Evolutionary conservation across 2,113 vertebrate species (phyloP).

Genomic region (Grantiella picta): DNA sequence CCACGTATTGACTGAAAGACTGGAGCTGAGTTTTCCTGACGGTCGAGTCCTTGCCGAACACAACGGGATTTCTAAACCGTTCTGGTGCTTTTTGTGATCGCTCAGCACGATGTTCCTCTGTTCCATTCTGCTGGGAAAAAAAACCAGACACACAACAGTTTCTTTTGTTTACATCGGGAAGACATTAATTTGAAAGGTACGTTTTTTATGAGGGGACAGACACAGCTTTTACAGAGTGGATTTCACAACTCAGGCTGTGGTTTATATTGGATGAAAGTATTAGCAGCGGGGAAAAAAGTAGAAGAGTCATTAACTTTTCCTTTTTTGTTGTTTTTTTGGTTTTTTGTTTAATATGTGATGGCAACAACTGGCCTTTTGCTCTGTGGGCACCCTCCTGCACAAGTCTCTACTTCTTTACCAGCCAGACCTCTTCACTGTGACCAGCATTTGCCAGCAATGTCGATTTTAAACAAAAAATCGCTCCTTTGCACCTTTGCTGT

Average conservation of each 20-base stretch:
- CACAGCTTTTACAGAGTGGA: neutral
- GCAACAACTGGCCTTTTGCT: neutral
- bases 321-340: neutral
- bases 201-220: slow-evolving; percentile 38
- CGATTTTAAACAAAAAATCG: neutral
- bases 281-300: neutral
- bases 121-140: slow-evolving; percentile 81
- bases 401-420: neutral
- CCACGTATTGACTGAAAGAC: slow-evolving; percentile 98
- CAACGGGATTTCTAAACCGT: slow-evolving; percentile 87
- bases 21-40: slow-evolving; percentile 97
- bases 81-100: slow-evolving; percentile 88
- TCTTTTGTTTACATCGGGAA: slow-evolving; percentile 43
- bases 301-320: slow-evolving; percentile 20
- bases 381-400: slow-evolving; percentile 4
- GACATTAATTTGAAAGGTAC: slow-evolving; percentile 10
- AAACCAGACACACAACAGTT: slow-evolving; percentile 49
- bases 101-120: slow-evolving; percentile 86
- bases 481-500: slow-evolving; percentile 41
- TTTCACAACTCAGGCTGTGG: neutral
- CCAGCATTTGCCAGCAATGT: neutral
- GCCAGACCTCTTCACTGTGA: slow-evolving; percentile 1
- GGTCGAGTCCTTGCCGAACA: slow-evolving; percentile 92
- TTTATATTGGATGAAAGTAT: slow-evolving; percentile 10
- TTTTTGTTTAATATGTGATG: neutral